Percentiles rank a stretch among this genome's conserved stretches.
Conservation (phyloP, 2,888 invertebrate species). For the Keiferia lycopersicella region DNA sequence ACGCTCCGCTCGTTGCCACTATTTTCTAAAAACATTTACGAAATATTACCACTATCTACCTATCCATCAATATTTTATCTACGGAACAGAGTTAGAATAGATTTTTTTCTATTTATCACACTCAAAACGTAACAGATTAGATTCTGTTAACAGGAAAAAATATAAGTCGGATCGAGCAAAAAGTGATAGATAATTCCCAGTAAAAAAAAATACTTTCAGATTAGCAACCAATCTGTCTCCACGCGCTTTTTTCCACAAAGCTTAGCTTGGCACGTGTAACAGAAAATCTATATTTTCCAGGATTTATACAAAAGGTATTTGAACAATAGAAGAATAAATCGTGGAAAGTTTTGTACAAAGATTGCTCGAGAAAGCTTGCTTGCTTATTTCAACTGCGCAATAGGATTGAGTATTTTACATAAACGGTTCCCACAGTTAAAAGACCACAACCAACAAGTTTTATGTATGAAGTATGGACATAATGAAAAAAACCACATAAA, state of each 20-base stretch:
- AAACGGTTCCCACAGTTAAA: no score
- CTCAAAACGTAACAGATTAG: neutral
- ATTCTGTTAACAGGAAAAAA: slow-evolving; percentile 2
- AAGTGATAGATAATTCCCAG: neutral
- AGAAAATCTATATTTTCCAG: neutral
- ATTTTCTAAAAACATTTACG: neutral
- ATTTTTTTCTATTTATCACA: neutral
- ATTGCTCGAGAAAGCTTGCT: neutral
- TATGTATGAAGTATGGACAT: no score
- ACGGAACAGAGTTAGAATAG: no score
- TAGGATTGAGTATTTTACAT: no score
- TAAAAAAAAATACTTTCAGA: neutral
- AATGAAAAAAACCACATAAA: no score
- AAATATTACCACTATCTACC: no score
- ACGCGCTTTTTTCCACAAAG: neutral
- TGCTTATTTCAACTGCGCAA: neutral
- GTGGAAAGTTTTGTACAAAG: neutral
- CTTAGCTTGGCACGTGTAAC: slow-evolving; percentile 8
- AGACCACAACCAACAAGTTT: no score
- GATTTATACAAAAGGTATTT: neutral
- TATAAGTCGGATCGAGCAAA: neutral
- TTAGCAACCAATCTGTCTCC: neutral
- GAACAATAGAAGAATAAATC: neutral
- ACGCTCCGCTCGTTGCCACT: neutral
- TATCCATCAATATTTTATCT: no score